These are phyloP conservation scores for Nephrotoma appendiculata DNA, from an alignment of 2,888 invertebrate species.

Conservation along the genomic window DNA sequence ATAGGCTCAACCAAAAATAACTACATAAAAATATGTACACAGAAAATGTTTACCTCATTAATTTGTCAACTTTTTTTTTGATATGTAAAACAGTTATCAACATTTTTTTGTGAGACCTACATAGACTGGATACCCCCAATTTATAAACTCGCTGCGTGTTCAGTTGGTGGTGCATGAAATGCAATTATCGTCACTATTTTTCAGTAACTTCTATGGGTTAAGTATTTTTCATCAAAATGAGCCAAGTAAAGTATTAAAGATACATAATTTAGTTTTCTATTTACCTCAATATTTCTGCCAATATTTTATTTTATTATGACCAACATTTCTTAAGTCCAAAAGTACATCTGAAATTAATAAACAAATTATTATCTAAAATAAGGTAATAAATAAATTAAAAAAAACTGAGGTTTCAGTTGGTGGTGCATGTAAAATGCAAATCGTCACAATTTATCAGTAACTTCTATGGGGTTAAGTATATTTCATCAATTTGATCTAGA, in stretches of 20 bases:
- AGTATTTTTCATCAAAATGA: neutral
- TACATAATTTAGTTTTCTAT: neutral
- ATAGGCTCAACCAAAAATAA: too few species aligned
- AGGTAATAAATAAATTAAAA: too few species aligned
- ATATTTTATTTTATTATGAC: neutral
- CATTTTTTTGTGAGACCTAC: too few species aligned
- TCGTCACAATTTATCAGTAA: neutral
- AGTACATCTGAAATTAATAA: too few species aligned
- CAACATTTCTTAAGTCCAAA: too few species aligned
- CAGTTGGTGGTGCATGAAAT: neutral
- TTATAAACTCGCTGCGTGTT: neutral
- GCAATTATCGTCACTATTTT: neutral
- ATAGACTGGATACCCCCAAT: too few species aligned
- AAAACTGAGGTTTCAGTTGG: too few species aligned
- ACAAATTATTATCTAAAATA: too few species aligned
- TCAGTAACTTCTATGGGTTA: neutral
- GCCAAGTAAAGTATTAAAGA: neutral
- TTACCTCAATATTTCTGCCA: neutral
- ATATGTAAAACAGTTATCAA: too few species aligned
- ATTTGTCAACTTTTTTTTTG: too few species aligned
- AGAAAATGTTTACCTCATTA: too few species aligned
- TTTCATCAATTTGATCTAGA: neutral
- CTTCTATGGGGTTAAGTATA: neutral
- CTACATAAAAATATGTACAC: too few species aligned
- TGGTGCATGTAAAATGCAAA: neutral